Evolutionary conservation across 2,797 vertebrate species (phyloP), one percentile per base, ranked within the genome.

Genomic region (Dryobates pubescens): DNA sequence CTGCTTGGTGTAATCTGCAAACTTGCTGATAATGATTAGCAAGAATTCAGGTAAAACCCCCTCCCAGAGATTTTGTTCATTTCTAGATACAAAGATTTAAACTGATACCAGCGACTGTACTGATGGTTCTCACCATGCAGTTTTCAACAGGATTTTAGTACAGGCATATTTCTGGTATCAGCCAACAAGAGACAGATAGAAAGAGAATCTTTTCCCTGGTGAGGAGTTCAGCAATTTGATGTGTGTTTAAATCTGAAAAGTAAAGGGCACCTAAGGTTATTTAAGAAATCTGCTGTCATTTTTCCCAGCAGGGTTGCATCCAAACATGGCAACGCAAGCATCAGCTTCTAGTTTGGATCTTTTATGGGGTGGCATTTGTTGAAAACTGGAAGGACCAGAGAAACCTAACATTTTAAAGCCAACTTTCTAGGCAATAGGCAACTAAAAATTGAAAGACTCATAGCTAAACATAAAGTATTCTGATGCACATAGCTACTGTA

Each of bases 211-310:
- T 75, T 88, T 43, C 47, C 56, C 56, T 72, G 59, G 26, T 78
- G 70, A 88, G 69, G 78, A 73, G 54, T 84, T 70, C 67, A 86
- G 7, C 15, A 7, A 30, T 93, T 89, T 61, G 20, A 54, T 51
- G 45, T 32, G 6, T 57, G 53, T 81, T 94, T 76, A 86, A 93
- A 93, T 63, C 91, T 73, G 80, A 89, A 92, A 93, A 61, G 64
- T 63, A 93, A 94, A 94, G 77, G 65, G 53, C 63, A 89, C 67
- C 53, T 89, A 26, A 68, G 74, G n/a, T 88, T 89, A 20, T 75
- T 88, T 67, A 78, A 93, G 76, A 79, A 92, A 57, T 24, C 53
- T 84, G 53, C 53, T 77, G 70, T 72, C 56, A n/a, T 89, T 83
- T 91, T 88, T 61, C 77, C 59, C 82, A 64, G 45, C 6, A 68